Evolutionary conservation across 2,797 vertebrate species (phyloP).

Genomic region (Adrianichthys oophorus): DNA sequence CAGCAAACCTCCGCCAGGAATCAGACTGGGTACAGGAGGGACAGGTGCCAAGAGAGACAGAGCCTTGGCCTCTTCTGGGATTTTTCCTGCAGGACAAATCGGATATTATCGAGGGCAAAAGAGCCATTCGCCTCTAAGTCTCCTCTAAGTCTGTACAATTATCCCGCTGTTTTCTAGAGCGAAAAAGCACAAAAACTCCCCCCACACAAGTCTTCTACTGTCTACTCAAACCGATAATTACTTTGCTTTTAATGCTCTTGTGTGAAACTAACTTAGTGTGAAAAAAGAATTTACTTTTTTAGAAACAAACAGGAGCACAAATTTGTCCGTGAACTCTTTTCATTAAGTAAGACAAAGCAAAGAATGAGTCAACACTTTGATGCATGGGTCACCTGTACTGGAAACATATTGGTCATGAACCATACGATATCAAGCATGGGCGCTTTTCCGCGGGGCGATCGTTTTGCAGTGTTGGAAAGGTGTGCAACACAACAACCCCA

Average conservation of each 20-base stretch:
- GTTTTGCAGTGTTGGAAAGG: slow-evolving; percentile 98
- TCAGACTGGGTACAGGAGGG: slow-evolving; percentile 86
- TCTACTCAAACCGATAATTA: slow-evolving; percentile 47
- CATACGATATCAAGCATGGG: slow-evolving; percentile 99
- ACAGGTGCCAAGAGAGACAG: slow-evolving; percentile 92
- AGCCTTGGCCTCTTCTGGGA: slow-evolving; percentile 97
- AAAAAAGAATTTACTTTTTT: slow-evolving; percentile 31
- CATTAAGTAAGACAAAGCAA: slow-evolving; percentile 78
- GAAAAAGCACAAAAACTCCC: slow-evolving; percentile 70
- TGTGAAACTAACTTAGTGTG: slow-evolving; percentile 46
- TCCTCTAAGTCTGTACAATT: slow-evolving; percentile 85
- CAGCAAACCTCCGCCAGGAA: slow-evolving; percentile 92
- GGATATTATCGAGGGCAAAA: slow-evolving; percentile 69
- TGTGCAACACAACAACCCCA: slow-evolving; percentile 99
- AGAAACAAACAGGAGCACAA: slow-evolving; percentile 43
- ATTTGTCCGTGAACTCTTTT: slow-evolving; percentile 62
- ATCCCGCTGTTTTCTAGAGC: slow-evolving; percentile 86
- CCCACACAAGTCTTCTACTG: slow-evolving; percentile 59
- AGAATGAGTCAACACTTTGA: slow-evolving; percentile 99
- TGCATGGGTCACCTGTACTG: slow-evolving; percentile 99
- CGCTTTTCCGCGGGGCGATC: slow-evolving; percentile 84
- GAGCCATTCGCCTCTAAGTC: slow-evolving; percentile 70
- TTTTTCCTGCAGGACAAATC: slow-evolving; percentile 89
- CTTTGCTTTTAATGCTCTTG: slow-evolving; percentile 6
- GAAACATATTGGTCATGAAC: slow-evolving; percentile 99